Evolutionary conservation across 2,888 invertebrate genomes (phyloP), one percentile per base, ranked within the genome.

Genomic region (Mesorhabditis spiculigera): DNA sequence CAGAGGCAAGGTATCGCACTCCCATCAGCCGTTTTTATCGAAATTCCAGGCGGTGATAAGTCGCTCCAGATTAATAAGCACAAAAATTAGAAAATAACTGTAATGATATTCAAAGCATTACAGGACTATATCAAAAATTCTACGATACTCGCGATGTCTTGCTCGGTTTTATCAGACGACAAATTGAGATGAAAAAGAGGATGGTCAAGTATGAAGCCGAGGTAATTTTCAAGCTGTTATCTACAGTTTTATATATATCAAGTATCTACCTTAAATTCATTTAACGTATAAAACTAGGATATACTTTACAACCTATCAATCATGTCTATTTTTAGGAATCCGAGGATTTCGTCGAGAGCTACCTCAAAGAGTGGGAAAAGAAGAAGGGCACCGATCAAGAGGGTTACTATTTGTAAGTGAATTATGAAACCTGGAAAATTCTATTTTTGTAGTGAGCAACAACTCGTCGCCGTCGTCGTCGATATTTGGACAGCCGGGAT

Each of bases 401-500:
- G 58, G 58, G n/a, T 50, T 50, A 13, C n/a, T 50, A 50, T 50
- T 50, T 10, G 58, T 50, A 50, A 50, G 58, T 50, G n/a, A 50
- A 50, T 13, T 13, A n/a, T 45, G 4, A 45, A 42, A 6, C 4
- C 13, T 45, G 45, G 6, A 45, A 16, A 66, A 45, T 5, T 16
- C 5, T 41, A n/a, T 43, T 16, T 10, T 66, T 73, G 10, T 67
- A 73, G 73, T 67, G 63, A 69, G 41, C 13, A 63, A 4, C 74
- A 75, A 45, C 63, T 78, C 50, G 42, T 66, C 16, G 76, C 73
- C 70, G 67, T 76, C 70, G 75, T 73, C 42, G 74, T 78, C 43
- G 78, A 78, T 70, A 71, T 78, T 62, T 78, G 78, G 78, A 63
- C 75, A 41, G 78, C 77, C 63, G 79, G 79, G n/a, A 50, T 77